Evolutionary conservation across 2,888 invertebrate genomes (phyloP), one percentile per base, ranked within the genome.

Genomic region (Atrina japonica): DNA sequence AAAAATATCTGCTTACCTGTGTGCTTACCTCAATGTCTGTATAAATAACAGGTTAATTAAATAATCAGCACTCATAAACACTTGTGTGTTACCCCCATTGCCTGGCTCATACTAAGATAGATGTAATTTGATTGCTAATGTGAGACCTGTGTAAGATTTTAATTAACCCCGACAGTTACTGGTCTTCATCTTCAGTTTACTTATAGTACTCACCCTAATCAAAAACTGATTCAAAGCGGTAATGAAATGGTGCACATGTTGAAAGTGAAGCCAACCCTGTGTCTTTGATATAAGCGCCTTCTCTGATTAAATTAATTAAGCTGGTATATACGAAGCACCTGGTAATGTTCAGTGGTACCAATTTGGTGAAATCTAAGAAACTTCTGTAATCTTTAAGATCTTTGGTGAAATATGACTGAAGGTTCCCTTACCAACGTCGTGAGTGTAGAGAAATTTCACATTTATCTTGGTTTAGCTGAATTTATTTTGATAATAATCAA

Each of bases 401-500:
- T 52, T 14, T 18, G 52, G 52, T 52, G 52, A 52, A 52, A 52
- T 52, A 52, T 52, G 52, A 25, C 25, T 52, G 52, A 21, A 23
- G 52, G 25, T 16, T 25, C 52, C 7, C 23, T 25, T 5, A 35
- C 35, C 35, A 35, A n/a, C n/a, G 35, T 35, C 35, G 35, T 35
- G 5, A 11, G 35, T 35, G 35, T 35, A 35, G 35, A 35, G 35
- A 35, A 35, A 35, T 35, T 35, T 35, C 35, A 35, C 35, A 35
- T 35, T 35, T 35, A 35, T 35, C 35, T 40, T 56, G 56, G 18
- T 56, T 56, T 56, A 40, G 56, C 14, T 14, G 40, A 56, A 56
- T 56, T 56, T 56, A 56, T 56, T 56, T 56, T 56, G 56, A 56
- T 56, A 56, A 56, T 40, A 56, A 56, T 56, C 56, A 56, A 56